phyloP scores from a whole-genome alignment of 2,113 vertebrate genomes.

The Puffinus mauretanicus region DNA sequence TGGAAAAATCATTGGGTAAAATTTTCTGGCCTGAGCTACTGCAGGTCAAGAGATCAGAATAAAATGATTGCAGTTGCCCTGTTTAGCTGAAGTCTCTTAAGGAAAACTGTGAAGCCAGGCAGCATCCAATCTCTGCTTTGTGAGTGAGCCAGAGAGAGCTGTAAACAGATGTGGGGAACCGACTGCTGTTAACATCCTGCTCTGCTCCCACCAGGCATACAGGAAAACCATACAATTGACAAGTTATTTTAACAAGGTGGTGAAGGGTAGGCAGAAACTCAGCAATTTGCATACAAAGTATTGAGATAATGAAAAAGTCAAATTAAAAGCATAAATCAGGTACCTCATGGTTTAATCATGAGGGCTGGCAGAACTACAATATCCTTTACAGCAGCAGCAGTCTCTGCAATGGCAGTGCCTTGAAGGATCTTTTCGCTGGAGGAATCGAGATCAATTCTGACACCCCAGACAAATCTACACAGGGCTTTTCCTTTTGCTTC shows the following conservation, averaged over 20 bases:
- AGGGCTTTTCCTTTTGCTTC: not conserved
- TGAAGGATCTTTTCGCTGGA: not conserved
- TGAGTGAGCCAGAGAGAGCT: not conserved
- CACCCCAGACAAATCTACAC: not conserved
- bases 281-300: not conserved
- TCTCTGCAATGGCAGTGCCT: not conserved
- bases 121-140: not conserved
- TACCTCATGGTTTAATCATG: not conserved
- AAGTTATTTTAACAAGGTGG: not conserved
- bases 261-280: not conserved
- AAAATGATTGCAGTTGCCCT: not conserved
- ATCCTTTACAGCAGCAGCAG: not conserved
- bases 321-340: constrained; percentile 14
- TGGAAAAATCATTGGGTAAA: not conserved
- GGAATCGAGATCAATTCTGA: not conserved
- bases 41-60: not conserved
- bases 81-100: not conserved
- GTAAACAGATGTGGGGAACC: not conserved
- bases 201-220: not conserved
- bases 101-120: not conserved
- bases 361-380: not conserved
- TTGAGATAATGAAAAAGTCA: not conserved
- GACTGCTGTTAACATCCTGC: not conserved
- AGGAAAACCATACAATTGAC: not conserved
- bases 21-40: not conserved